Conservation (phyloP, 2,797 vertebrate species). For the Mus minutoides region DNA sequence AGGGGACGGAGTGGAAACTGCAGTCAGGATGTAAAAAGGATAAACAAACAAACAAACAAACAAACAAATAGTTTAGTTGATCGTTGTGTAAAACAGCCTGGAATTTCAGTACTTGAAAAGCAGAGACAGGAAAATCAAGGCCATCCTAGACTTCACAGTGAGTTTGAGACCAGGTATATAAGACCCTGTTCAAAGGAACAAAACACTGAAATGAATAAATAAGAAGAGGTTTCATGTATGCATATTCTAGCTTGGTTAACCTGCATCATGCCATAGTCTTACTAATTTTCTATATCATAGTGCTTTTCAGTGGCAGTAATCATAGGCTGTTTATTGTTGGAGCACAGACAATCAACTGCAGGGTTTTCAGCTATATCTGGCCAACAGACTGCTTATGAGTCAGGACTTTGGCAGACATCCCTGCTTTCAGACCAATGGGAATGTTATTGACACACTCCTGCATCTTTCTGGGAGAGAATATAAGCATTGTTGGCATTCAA, state of each 20-base stretch:
- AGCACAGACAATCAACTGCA: slow-evolving; percentile 78
- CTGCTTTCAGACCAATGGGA: slow-evolving; percentile 71
- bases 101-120: not conserved
- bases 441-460: slow-evolving; percentile 63
- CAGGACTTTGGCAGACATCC: slow-evolving; percentile 76
- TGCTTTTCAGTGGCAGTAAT: slow-evolving; percentile 57
- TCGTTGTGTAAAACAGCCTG: not conserved
- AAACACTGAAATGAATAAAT: not conserved
- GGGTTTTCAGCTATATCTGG: slow-evolving; percentile 78
- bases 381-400: slow-evolving; percentile 80
- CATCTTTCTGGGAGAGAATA: slow-evolving; percentile 68
- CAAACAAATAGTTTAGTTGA: not conserved
- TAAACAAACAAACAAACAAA: not conserved
- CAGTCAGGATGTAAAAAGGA: not conserved
- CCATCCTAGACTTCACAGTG: not conserved
- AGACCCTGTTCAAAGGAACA: not conserved
- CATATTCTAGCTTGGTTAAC: not conserved
- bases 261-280: not conserved
- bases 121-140: not conserved
- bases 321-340: slow-evolving; percentile 76
- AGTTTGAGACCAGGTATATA: not conserved
- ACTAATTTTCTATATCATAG: slow-evolving; percentile 64
- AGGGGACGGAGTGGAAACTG: not conserved
- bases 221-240: not conserved
- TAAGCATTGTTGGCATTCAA: slow-evolving; percentile 21